phyloP scores from a whole-genome alignment of 2,888 invertebrate species.

The Galeruca laticollis region DNA sequence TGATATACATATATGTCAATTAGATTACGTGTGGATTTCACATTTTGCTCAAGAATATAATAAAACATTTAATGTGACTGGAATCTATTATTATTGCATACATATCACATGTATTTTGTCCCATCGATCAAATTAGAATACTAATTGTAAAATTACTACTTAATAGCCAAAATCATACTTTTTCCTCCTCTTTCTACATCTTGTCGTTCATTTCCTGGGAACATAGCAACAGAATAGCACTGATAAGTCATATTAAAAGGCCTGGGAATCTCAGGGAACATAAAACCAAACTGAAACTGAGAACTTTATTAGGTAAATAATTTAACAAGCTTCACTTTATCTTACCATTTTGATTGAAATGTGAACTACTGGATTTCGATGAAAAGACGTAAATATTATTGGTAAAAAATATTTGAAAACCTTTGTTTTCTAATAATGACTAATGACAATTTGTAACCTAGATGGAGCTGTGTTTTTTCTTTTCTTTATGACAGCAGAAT shows the following conservation, averaged over 20 bases:
- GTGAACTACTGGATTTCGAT: background rate
- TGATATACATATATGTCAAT: too few species aligned
- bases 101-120: background rate
- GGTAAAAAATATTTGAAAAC: background rate
- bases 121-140: too few species aligned
- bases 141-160: too few species aligned
- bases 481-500: too few species aligned
- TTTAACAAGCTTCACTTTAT: background rate
- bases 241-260: conserved; percentile 87
- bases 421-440: background rate
- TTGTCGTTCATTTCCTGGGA: conserved; percentile 92
- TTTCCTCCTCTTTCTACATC: conserved; percentile 97
- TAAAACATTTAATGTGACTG: too few species aligned
- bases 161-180: conserved; percentile 76
- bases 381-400: background rate
- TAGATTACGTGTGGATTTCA: too few species aligned
- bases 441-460: conserved; percentile 2
- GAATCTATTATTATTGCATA: too few species aligned
- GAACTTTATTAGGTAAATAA: conserved; percentile 51
- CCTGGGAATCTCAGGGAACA: conserved; percentile 86
- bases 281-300: conserved; percentile 86
- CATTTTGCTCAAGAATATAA: too few species aligned
- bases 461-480: too few species aligned
- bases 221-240: conserved; percentile 95
- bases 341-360: conserved; percentile 26